These are phyloP conservation scores for Cheirogaleus major DNA, from an alignment of 2,797 vertebrate species.

Conservation along the genomic window DNA sequence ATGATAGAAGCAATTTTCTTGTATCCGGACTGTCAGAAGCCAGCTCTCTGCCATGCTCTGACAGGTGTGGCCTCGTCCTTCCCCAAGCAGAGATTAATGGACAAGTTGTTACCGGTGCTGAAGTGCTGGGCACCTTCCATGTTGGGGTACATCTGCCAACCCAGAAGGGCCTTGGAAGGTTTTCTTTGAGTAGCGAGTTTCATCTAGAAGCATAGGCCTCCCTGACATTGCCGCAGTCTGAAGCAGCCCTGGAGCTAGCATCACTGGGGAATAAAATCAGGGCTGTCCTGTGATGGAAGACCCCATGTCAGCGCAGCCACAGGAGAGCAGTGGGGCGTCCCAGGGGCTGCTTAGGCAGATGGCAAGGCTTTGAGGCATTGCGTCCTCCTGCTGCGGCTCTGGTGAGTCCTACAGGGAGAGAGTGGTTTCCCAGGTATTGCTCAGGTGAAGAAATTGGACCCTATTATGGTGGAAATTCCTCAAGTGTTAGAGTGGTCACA, in stretches of 20 bases:
- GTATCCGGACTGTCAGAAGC: not conserved
- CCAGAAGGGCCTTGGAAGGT: not conserved
- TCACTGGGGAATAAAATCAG: not conserved
- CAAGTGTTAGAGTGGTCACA: not conserved
- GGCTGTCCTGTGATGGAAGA: not conserved
- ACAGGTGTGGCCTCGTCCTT: not conserved
- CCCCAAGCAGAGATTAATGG: not conserved
- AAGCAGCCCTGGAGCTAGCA: not conserved
- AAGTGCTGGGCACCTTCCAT: not conserved
- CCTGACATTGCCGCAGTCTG: not conserved
- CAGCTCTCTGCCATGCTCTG: not conserved
- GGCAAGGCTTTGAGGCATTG: not conserved
- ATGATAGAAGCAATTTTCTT: not conserved
- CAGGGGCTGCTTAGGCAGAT: not conserved
- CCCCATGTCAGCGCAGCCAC: rapidly evolving
- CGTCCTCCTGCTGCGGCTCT: not conserved
- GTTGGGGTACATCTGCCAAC: not conserved
- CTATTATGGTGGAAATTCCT: not conserved
- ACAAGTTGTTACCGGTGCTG: not conserved
- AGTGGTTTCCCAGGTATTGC: not conserved
- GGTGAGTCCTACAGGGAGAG: not conserved
- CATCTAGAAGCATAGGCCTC: not conserved
- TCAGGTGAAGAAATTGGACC: not conserved
- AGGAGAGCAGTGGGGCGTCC: rapidly evolving
- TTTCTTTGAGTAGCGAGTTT: not conserved